Evolutionary conservation across 2,113 vertebrate species (phyloP), one percentile per base, ranked within the genome.

Genomic region (Lipotes vexillifer): DNA sequence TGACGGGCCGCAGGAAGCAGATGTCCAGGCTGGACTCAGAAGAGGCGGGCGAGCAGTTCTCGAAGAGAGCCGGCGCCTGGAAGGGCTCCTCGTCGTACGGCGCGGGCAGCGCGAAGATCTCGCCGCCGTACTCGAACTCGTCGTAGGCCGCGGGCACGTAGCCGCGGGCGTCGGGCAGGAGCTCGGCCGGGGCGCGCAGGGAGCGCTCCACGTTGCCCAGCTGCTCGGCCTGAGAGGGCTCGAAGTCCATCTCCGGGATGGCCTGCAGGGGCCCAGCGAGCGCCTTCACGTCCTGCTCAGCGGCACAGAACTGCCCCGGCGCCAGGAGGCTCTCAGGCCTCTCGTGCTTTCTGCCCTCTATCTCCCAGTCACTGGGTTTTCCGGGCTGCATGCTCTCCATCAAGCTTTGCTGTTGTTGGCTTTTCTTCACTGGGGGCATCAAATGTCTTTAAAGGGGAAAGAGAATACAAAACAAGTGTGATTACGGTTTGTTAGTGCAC

Each of bases 21-120:
- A 99, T 99, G 97, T 99, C 99, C 63, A 99, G 98, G 97, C 99
- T 99, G 96, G 99, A 99, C 93, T 99, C 99, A 0, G 99, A 99
- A 7, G 99, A 99, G 8, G 99, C 99, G 0, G 98, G 98, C 87
- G 99, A 99, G 97, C 99, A 99, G 96, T 97, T 99, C 97, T 99
- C 99, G 82, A 99, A 99, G 94, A 99, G 98, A 4, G 99, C 94
- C 0, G 98, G 98, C 12, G 99, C 99, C 83, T 98, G 99, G 82
- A 98, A 98, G 4, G 99, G 98, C 59, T 99, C 99, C 0, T 99
- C 99, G 95, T 99, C 99, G 1, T 99, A 99, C 93, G 99, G 98
- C 57, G 98, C 98, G 13, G 99, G 98, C 96, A 99, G 96, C 81
- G 98, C 98, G 97, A 99, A 99, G 86, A 99, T 97, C 78, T 99